Evolutionary conservation across 37 sponge, comb jelly and placozoan species (phyloP), one percentile per base, ranked within the genome.

Genomic region (Oopsacas minuta): DNA sequence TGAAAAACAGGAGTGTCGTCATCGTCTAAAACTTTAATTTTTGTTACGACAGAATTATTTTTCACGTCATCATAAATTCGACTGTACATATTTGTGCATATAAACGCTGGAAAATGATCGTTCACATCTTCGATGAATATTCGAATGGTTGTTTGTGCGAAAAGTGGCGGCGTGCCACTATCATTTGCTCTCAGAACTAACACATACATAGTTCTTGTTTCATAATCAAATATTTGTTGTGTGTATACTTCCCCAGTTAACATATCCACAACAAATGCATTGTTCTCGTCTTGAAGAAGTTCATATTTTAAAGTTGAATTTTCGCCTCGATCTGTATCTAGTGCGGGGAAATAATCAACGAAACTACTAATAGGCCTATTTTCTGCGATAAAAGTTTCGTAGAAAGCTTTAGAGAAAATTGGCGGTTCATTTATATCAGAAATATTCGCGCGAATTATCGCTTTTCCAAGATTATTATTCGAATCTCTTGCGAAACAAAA

Each of bases 21-120:
- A 25, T 25, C 20, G 30, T 61, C 75, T 25, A 61, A n/a, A 32
- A 61, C 28, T 61, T 34, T 61, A 61, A 61, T n/a, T 61, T n/a
- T 61, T 32, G 28, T 61, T 32, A 12, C 75, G 28, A 61, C 30
- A 3, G 75, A 61, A 61, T 61, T 61, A n/a, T 25, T n/a, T 25
- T 3, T 12, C 32, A 61, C 75, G 28, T 61, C 28, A 12, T 61
- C 75, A 61, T 25, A 61, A 25, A 61, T 61, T n/a, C 75, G 7
- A 25, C 20, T 61, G 30, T 61, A 61, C 75, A 61, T 61, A 7
- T 61, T 3, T 25, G 7, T 3, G 30, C 75, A 61, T 20, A 61
- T 34, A 51, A 92, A 92, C 0, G 37, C 0, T 23, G 92, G 92
- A 7, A 81, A 37, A 32, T 88, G 53, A 82, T 92, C 90, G 37